Conservation (phyloP, 92 coral and sea anemone genomes). For the Palythoa grandiflora region DNA sequence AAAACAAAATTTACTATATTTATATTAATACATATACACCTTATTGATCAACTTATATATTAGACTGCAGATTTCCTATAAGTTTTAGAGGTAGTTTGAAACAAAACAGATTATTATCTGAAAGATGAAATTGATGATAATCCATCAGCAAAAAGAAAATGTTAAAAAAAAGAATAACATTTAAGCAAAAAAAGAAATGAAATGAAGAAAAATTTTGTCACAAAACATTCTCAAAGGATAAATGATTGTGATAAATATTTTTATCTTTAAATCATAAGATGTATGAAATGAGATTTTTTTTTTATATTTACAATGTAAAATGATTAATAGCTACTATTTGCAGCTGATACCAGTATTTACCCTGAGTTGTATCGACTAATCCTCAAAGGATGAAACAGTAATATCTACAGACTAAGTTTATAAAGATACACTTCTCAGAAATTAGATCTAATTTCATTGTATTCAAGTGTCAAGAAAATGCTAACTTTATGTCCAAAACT, state of each 20-base stretch:
- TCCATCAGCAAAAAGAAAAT: background rate
- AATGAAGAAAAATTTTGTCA: background rate
- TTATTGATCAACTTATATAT: background rate
- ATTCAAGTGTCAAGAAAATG: background rate
- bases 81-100: background rate
- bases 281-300: background rate
- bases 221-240: background rate
- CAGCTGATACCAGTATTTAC: background rate
- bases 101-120: background rate
- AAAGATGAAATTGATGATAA: background rate
- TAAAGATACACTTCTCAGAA: background rate
- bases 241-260: background rate
- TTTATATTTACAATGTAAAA: background rate
- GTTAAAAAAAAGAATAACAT: no score
- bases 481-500: background rate
- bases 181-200: background rate
- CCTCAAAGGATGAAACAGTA: no score
- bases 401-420: background rate
- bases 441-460: background rate
- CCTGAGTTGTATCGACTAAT: no score
- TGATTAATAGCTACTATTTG: background rate
- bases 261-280: no score
- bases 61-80: background rate
- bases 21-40: background rate
- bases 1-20: no score